Percentiles rank a stretch among this genome's conserved stretches.
phyloP scores from a whole-genome alignment of 2,797 vertebrate genomes.

The Hippopotamyrus pictus region DNA sequence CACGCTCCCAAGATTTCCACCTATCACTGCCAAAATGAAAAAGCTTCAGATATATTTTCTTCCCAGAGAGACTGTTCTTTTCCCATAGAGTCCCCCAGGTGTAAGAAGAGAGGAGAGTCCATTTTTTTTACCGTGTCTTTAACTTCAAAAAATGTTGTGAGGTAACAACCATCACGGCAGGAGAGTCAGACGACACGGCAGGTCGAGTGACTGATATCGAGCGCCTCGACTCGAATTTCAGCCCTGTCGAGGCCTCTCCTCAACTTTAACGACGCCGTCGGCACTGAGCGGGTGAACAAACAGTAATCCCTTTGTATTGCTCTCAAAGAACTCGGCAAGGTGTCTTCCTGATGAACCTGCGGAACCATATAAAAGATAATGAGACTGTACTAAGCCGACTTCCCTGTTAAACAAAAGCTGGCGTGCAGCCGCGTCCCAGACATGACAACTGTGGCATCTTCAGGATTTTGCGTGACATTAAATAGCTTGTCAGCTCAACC shows the following conservation, averaged over 20 bases:
- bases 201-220: neutral
- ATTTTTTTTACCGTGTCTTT: neutral
- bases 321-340: neutral
- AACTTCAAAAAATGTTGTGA: neutral
- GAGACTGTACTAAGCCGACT: neutral
- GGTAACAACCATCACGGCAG: neutral
- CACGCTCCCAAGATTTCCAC: neutral
- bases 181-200: neutral
- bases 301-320: neutral
- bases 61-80: neutral
- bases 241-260: neutral
- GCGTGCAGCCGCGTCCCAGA: neutral
- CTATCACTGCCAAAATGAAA: neutral
- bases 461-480: neutral
- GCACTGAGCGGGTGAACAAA: neutral
- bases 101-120: neutral
- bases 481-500: slow-evolving; percentile 4
- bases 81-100: neutral
- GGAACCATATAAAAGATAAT: neutral
- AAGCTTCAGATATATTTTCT: neutral
- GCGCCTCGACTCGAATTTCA: neutral
- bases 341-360: neutral
- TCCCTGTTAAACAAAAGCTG: neutral
- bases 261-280: neutral
- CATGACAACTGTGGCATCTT: neutral